Evolutionary conservation across 64 coral and sea anemone genomes (phyloP).

Genomic region (Orbicella faveolata): DNA sequence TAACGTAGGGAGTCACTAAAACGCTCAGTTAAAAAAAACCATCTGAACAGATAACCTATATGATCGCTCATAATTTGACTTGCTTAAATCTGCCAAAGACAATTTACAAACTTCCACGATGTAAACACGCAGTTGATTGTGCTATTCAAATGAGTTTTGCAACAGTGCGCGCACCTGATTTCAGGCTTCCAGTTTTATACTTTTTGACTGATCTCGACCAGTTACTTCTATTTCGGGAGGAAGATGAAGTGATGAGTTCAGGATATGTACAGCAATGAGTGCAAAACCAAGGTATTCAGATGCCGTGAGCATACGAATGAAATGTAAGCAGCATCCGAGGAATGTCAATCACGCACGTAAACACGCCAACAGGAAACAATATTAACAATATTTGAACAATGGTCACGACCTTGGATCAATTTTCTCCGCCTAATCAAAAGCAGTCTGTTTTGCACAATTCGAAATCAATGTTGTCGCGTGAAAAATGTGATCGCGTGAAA

Average conservation of each 20-base stretch:
- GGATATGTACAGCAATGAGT: not conserved
- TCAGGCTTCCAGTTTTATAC: no score
- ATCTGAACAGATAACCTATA: not conserved
- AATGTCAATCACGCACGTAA: not conserved
- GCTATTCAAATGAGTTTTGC: no score
- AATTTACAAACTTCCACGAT: not conserved
- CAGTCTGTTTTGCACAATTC: not conserved
- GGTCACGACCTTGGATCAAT: conserved; percentile 4
- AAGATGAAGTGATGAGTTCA: not conserved
- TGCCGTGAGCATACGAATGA: not conserved
- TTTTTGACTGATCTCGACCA: not conserved
- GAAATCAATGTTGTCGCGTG: no score
- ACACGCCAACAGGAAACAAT: not conserved
- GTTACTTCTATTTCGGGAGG: not conserved
- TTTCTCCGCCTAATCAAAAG: not conserved
- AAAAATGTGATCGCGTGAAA: no score
- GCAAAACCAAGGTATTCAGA: not conserved
- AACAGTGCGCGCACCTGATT: no score
- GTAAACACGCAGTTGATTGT: not conserved
- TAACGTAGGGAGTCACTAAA: no score
- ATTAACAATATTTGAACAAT: no score
- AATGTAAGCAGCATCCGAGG: not conserved
- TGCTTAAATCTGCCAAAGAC: not conserved
- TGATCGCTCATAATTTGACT: conserved; percentile 1
- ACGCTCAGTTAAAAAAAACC: not conserved